Percentiles rank a stretch among this genome's conserved stretches.
Evolutionary conservation across 2,797 vertebrate genomes (phyloP).

Genomic region (Okamejei kenojei): DNA sequence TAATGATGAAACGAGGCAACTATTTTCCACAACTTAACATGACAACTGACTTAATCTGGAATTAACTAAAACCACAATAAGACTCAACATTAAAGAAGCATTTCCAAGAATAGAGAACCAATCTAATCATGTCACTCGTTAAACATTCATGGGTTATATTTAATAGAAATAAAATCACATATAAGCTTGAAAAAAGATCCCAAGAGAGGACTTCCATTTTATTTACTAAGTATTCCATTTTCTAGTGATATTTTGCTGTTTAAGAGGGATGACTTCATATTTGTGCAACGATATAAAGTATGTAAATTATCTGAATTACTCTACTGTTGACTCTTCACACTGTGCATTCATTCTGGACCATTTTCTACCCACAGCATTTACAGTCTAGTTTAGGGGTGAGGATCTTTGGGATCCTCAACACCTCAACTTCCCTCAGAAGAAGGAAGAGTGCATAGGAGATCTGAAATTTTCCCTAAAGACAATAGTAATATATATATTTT

Average conservation of each 20-base stretch:
- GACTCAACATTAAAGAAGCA: background rate
- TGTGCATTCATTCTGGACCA: background rate
- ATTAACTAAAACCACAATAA: background rate
- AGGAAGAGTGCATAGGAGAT: background rate
- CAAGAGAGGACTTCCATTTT: background rate
- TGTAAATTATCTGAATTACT: background rate
- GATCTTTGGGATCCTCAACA: too few relatives aligned
- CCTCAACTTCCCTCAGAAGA: too few relatives aligned
- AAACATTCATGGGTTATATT: background rate
- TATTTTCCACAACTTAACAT: too few relatives aligned
- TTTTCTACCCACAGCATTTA: background rate
- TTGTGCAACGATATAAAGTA: background rate
- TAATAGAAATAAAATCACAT: background rate
- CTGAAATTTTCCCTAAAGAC: background rate
- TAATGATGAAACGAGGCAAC: slow-evolving; percentile 1
- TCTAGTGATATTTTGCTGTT: background rate
- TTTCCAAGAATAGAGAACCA: background rate
- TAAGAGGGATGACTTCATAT: background rate
- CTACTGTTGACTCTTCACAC: background rate
- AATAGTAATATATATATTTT: background rate
- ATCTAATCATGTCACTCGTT: background rate
- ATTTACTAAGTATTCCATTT: slow-evolving; percentile 5
- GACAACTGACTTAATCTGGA: background rate
- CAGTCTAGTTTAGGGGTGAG: background rate
- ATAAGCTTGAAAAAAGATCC: background rate